phyloP scores from a whole-genome alignment of 2,888 invertebrate species.

The Pristionchus entomophagus region DNA sequence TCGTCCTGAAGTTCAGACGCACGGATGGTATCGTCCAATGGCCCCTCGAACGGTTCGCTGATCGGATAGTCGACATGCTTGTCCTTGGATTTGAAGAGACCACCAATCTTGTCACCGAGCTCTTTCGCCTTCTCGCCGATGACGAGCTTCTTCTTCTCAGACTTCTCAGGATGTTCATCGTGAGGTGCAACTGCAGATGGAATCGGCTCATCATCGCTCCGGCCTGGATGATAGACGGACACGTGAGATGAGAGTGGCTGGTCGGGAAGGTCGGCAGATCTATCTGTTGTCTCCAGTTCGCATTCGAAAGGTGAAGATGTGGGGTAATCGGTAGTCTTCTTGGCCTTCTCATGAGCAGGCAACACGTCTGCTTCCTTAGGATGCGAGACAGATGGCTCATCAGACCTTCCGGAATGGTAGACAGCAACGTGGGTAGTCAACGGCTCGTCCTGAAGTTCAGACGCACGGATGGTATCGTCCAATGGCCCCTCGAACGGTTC shows the following conservation, averaged over 20 bases:
- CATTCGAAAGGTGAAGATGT: not conserved
- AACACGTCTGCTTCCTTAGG: not conserved
- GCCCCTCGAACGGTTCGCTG: not conserved
- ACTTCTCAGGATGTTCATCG: not conserved
- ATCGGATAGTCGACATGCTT: not conserved
- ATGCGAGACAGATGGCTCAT: not conserved
- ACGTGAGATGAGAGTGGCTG: not conserved
- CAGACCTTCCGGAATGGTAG: constrained; percentile 1
- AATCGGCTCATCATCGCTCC: not conserved
- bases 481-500: constrained; percentile 13
- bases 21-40: not conserved
- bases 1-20: not conserved
- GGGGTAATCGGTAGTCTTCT: not conserved
- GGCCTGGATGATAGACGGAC: not conserved
- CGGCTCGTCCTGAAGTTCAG: not conserved
- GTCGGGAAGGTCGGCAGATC: not conserved
- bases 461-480: not conserved
- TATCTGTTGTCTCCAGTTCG: not conserved
- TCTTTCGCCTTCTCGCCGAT: not conserved
- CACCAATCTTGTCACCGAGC: not conserved
- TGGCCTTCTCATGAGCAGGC: not conserved
- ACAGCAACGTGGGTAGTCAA: not conserved
- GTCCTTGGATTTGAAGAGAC: not conserved
- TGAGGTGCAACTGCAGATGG: not conserved
- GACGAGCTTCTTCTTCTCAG: constrained; percentile 26